phyloP scores from a whole-genome alignment of 2,888 invertebrate genomes.

The Nezara viridula region DNA sequence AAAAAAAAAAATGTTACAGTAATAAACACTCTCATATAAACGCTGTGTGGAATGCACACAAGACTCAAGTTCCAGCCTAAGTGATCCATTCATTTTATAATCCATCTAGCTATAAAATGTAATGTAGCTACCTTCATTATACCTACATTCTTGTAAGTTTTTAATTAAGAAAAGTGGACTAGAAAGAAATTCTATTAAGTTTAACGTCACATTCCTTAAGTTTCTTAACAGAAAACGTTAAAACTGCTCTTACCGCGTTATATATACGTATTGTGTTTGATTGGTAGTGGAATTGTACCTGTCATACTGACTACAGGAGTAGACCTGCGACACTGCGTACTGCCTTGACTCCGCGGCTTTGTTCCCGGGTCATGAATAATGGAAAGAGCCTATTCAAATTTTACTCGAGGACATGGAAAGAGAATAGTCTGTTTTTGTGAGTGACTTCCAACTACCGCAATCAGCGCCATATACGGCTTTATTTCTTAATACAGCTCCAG shows the following conservation, averaged over 20 bases:
- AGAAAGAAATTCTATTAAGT: no score
- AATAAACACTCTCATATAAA: no score
- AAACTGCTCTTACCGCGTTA: neutral
- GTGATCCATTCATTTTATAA: no score
- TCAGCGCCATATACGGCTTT: neutral
- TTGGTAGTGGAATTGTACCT: neutral
- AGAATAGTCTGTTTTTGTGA: neutral
- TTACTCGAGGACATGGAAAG: constrained; percentile 16
- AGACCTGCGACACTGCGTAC: neutral
- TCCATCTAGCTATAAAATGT: no score
- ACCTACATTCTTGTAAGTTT: no score
- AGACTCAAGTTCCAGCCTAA: no score
- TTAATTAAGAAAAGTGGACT: no score
- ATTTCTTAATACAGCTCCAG: constrained; percentile 8
- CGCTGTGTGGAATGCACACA: no score
- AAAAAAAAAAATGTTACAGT: no score
- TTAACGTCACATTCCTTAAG: no score
- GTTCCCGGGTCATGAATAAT: constrained; percentile 14
- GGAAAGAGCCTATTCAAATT: constrained; percentile 20
- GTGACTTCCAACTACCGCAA: constrained; percentile 8
- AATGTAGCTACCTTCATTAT: no score
- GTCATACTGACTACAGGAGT: neutral
- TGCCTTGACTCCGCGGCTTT: constrained; percentile 1
- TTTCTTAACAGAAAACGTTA: neutral
- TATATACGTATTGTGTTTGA: neutral